These are phyloP conservation scores for Spatulosminthurus flaviceps DNA, from an alignment of 2,888 invertebrate species.

Conservation along the genomic window DNA sequence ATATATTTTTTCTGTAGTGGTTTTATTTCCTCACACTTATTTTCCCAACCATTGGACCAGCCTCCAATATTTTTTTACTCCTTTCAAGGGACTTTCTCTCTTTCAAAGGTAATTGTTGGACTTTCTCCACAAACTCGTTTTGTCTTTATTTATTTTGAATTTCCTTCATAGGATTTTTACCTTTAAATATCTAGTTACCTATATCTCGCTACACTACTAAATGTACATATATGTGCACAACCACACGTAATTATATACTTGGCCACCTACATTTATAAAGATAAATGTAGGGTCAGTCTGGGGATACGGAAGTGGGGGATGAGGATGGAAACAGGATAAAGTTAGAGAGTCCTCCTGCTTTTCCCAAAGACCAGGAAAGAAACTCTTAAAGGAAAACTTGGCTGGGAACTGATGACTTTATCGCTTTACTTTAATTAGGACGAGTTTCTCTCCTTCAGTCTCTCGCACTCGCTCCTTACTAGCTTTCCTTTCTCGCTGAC, in stretches of 20 bases:
- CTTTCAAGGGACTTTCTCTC: too few relatives aligned
- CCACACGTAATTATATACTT: too few relatives aligned
- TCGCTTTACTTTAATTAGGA: constrained; percentile 47
- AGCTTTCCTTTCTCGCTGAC: not conserved
- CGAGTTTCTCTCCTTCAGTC: constrained; percentile 16
- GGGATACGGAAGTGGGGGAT: not conserved
- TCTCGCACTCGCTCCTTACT: not conserved
- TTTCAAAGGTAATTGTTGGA: constrained; percentile 32
- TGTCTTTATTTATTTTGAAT: constrained; percentile 46
- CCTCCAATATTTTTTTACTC: not conserved
- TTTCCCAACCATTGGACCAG: not conserved
- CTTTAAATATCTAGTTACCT: too few relatives aligned
- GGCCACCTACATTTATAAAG: too few relatives aligned
- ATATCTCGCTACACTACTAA: too few relatives aligned
- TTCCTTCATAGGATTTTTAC: constrained; percentile 25
- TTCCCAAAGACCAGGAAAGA: not conserved
- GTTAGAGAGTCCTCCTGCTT: not conserved
- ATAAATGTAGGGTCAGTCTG: too few relatives aligned
- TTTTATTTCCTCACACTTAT: not conserved
- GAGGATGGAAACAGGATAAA: not conserved
- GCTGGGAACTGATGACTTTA: constrained; percentile 44
- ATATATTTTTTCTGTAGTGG: not conserved
- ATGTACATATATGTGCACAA: too few relatives aligned
- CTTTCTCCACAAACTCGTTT: constrained; percentile 39
- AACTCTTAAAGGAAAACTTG: constrained; percentile 27